A percentile compares a stretch with the other conserved stretches of the same genome.
phyloP scores from a whole-genome alignment of 2,888 invertebrate genomes.

The Nebria brevicollis region DNA sequence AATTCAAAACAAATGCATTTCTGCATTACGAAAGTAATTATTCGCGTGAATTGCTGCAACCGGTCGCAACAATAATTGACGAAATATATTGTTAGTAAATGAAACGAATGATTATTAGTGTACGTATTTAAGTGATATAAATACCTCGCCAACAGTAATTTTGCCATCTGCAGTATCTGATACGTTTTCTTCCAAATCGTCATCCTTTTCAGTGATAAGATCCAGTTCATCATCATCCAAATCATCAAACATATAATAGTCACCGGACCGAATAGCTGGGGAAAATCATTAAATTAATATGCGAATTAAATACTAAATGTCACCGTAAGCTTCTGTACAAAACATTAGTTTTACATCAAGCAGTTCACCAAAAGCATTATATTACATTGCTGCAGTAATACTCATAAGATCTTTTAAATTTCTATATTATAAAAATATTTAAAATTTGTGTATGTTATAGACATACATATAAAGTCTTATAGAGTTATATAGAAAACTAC shows the following conservation, averaged over 20 bases:
- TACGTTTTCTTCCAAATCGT: conserved; percentile 52
- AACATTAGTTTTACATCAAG: conserved; percentile 34
- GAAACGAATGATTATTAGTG: not conserved
- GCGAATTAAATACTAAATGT: conserved; percentile 10
- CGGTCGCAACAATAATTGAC: not conserved
- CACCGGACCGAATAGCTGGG: conserved; percentile 95
- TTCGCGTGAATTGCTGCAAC: not conserved
- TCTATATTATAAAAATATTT: no score
- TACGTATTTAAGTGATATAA: conserved; percentile 21
- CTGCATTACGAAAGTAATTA: not conserved
- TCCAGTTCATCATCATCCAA: conserved; percentile 81
- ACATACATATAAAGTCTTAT: no score
- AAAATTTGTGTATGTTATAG: no score
- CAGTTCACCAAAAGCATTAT: not conserved
- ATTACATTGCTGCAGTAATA: not conserved
- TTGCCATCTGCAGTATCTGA: conserved; percentile 47
- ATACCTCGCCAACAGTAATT: conserved; percentile 57
- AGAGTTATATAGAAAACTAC: no score
- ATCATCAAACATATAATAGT: conserved; percentile 99
- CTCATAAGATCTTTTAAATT: not conserved
- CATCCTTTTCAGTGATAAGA: conserved; percentile 62
- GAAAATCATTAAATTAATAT: conserved; percentile 50
- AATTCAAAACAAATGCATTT: not conserved
- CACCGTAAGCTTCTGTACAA: conserved; percentile 38
- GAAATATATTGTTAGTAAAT: not conserved